phyloP scores from a whole-genome alignment of 2,113 vertebrate genomes.

The Pseudopodoces humilis region DNA sequence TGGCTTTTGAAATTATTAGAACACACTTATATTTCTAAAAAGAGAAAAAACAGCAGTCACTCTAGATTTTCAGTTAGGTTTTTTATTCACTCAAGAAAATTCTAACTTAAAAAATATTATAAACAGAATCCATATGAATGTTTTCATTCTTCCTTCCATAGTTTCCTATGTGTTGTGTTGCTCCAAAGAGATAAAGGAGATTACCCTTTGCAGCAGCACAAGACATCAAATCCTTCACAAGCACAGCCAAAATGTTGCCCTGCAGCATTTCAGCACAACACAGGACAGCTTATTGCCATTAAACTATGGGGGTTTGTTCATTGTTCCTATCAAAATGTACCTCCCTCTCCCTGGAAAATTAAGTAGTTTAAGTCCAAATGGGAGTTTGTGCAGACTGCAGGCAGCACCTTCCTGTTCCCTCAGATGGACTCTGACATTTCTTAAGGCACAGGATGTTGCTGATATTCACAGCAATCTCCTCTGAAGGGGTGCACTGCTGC shows the following conservation, averaged over 20 bases:
- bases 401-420: background rate
- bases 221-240: background rate
- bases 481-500: background rate
- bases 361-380: background rate
- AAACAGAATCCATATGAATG: background rate
- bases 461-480: background rate
- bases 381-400: background rate
- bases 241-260: background rate
- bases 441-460: background rate
- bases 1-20: background rate
- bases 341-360: background rate
- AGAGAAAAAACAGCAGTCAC: background rate
- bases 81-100: background rate
- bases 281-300: background rate
- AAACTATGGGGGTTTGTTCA: background rate
- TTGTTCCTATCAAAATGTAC: background rate
- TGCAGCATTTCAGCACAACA: background rate
- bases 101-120: background rate
- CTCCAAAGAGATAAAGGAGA: background rate
- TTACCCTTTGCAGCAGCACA: background rate
- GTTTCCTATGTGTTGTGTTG: background rate
- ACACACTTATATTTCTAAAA: background rate
- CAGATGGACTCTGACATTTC: background rate
- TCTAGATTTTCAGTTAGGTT: background rate
- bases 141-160: background rate